Evolutionary conservation across 1,140 invertebrate species (phyloP).

Genomic region (Daktulosphaira vitifoliae): DNA sequence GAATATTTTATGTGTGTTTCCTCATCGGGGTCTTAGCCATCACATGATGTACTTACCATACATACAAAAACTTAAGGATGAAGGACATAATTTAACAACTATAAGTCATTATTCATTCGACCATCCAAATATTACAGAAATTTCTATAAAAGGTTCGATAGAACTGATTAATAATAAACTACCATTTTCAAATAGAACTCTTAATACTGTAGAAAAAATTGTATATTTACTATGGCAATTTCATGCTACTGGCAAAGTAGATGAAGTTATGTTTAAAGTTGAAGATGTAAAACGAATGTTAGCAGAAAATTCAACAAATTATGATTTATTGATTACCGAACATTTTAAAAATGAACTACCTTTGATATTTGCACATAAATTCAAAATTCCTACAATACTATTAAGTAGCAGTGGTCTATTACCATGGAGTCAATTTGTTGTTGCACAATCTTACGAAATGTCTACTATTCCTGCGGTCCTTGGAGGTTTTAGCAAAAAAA

Average conservation of each 20-base stretch:
- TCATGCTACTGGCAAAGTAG: neutral
- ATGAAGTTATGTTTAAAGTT: neutral
- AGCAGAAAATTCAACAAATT: constrained; percentile 20
- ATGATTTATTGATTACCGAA: constrained; percentile 41
- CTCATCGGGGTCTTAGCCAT: constrained; percentile 40
- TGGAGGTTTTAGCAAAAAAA: neutral
- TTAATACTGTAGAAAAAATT: neutral
- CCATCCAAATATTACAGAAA: constrained; percentile 15
- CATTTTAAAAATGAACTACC: constrained; percentile 38
- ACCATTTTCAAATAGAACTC: neutral
- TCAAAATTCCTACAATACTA: constrained; percentile 49
- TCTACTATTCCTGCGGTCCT: constrained; percentile 33
- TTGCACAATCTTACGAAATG: constrained; percentile 33
- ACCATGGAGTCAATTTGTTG: constrained; percentile 50
- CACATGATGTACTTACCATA: constrained; percentile 42
- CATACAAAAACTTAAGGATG: constrained; percentile 39
- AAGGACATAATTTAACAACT: constrained; percentile 40
- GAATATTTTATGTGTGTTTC: constrained; percentile 38
- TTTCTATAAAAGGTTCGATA: neutral
- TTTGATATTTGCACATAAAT: constrained; percentile 40
- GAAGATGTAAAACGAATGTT: neutral
- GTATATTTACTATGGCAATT: neutral
- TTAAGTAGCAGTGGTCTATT: constrained; percentile 49
- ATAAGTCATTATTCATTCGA: constrained; percentile 34
- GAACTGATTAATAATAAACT: neutral